Evolutionary conservation across 2,888 invertebrate genomes (phyloP), one percentile per base, ranked within the genome.

Genomic region (Perizoma affinitatum): DNA sequence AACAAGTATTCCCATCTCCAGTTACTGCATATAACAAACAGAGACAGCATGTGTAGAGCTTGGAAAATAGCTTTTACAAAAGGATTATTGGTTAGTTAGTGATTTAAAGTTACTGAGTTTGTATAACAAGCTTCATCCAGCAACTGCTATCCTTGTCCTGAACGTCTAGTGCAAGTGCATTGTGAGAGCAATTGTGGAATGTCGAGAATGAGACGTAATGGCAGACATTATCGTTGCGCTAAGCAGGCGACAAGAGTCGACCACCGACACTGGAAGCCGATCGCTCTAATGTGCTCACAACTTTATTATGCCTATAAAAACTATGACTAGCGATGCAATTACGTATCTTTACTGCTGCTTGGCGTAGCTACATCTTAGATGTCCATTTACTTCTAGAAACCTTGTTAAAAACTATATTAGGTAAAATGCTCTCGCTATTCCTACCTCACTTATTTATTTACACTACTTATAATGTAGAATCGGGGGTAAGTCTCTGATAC

Each of bases 181-280:
- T 71, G 68, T 72, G 73, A 69, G 71, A 68, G 67, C 67, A 68
- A 65, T 68, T 58, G 58, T 58, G 78, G 82, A 78, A 82, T 81
- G 77, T 65, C 60, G 67, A 73, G 78, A 73, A 79, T 79, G 75
- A 69, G 70, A 66, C 68, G 73, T 81, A 80, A 83, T 82, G 73
- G 72, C 71, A 33, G 72, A 72, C 75, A 80, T 82, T 80, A 82
- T 76, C 75, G 73, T 70, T 68, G 78, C 69, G 74, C 72, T 79
- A 75, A 79, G 73, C 79, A 76, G 73, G 67, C 71, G 69, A 76
- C 77, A 69, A 72, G 78, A 71, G 71, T 70, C 76, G 74, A 74
- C 76, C 77, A 74, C 79, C 74, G 72, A 58, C 71, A 65, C 69
- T 68, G 73, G 73, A 74, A 70, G 63, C 64, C 59, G 52, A 67